Evolutionary conservation across 1,140 invertebrate genomes (phyloP).

Genomic region (Drosophila littoralis): DNA sequence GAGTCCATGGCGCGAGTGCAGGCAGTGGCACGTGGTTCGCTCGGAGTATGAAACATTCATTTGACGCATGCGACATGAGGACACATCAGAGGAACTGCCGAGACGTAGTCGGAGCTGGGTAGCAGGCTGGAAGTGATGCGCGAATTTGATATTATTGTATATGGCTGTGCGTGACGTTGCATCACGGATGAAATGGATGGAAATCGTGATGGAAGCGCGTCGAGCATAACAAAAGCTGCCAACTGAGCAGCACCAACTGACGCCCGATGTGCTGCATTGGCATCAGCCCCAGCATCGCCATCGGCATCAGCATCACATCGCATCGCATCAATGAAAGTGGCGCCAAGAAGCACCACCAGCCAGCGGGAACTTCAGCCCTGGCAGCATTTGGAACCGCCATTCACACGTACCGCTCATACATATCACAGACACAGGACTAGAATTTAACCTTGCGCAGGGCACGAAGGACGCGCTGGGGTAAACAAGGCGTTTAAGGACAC

Average conservation of each 20-base stretch:
- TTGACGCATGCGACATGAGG: slow-evolving; percentile 77
- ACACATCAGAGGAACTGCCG: slow-evolving; percentile 36
- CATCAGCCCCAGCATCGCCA: neutral
- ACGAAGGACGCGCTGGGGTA: slow-evolving; percentile 2
- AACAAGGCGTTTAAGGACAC: neutral
- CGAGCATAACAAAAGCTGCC: slow-evolving; percentile 63
- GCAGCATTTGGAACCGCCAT: slow-evolving; percentile 28
- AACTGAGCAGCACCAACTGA: slow-evolving; percentile 34
- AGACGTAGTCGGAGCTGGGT: slow-evolving; percentile 5
- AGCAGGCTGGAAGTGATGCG: slow-evolving; percentile 32
- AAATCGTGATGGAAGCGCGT: slow-evolving; percentile 74
- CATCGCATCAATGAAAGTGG: slow-evolving; percentile 21
- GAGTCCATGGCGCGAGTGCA: slow-evolving; percentile 29
- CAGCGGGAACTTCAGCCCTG: neutral
- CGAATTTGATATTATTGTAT: slow-evolving; percentile 73
- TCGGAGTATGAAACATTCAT: slow-evolving; percentile 76
- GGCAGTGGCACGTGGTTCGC: slow-evolving; percentile 27
- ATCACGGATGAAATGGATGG: slow-evolving; percentile 45
- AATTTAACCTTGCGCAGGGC: slow-evolving; percentile 12
- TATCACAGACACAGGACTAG: slow-evolving; percentile 13
- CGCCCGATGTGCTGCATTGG: slow-evolving; percentile 35
- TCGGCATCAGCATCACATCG: slow-evolving; percentile 5
- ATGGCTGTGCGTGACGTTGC: slow-evolving; percentile 78
- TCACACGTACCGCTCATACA: slow-evolving; percentile 45
- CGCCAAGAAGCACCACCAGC: neutral